Conservation (phyloP, 1,140 invertebrate genomes). For the Caenorhabditis latens region DNA sequence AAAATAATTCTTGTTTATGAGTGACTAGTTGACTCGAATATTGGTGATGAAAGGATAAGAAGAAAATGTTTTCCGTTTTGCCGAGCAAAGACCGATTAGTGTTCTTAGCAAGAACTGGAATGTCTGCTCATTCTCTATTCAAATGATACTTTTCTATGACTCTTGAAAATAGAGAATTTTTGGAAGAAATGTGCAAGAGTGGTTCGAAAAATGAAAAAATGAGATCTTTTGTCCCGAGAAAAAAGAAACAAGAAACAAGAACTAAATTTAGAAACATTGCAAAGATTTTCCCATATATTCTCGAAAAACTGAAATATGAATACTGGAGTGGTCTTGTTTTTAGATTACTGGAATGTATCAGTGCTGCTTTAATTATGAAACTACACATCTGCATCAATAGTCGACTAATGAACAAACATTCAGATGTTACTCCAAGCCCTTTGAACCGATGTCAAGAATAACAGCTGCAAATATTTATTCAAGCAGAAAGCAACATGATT, state of each 20-base stretch:
- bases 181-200: not conserved
- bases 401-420: no score
- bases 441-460: not conserved
- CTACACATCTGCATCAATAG: no score
- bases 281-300: no score
- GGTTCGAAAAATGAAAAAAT: not conserved
- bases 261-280: not conserved
- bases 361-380: no score
- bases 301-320: no score
- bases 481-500: constrained; percentile 27
- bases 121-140: constrained; percentile 29
- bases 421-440: not conserved
- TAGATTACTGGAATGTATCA: no score
- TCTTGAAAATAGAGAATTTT: constrained; percentile 39
- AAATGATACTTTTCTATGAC: constrained; percentile 29
- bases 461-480: constrained; percentile 19
- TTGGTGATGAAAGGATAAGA: not conserved
- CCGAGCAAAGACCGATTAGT: constrained; percentile 19
- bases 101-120: constrained; percentile 42
- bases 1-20: constrained; percentile 32
- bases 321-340: no score
- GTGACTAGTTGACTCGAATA: constrained; percentile 7
- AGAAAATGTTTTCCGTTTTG: not conserved
- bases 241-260: not conserved
- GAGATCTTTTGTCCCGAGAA: not conserved